Evolutionary conservation across 2,113 vertebrate genomes (phyloP), one percentile per base, ranked within the genome.

Genomic region (Anolis sagrei): DNA sequence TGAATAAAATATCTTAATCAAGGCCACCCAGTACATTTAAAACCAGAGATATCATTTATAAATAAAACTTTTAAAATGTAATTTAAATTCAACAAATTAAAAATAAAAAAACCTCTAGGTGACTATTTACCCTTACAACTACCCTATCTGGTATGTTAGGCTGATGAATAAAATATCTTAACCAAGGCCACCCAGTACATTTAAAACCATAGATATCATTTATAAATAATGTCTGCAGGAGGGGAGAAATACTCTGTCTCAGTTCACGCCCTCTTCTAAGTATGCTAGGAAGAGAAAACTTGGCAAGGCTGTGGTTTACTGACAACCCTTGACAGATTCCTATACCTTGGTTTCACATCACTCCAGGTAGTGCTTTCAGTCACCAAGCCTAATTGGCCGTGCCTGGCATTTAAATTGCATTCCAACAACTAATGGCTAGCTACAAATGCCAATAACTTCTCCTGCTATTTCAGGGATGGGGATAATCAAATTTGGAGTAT

Each of bases 391-490:
- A 85, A 85, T 61, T 79, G 83, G 66, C 76, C 79, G 32, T 23
- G 76, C 76, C 49, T 79, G 83, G 83, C 83, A 85, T 79, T 85
- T 58, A 79, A 79, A 44, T 66, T 44, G 83, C 76, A 85, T 72
- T 79, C 83, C 83, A 78, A 85, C 76, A 58, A 51, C 66, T 85
- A 85, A 70, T 44, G 49, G 66, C 64, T 66, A 85, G 64, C 44
- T 44, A 85, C 76, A 85, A 70, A 85, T 85, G 76, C 76, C 76
- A 79, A 66, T 79, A 79, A 79, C 70, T 70, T 25, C 66, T 79
- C 76, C 76, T 23, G 19, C 83, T 72, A n/a, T 85, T 76, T 79
- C 83, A 72, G 49, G 51, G 83, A 79, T 70, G 66, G 76, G n/a
- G 34, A 39, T 72, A 62, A 69, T 78, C 76, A 78, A 70, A 79